Evolutionary conservation across 2,888 invertebrate genomes (phyloP).

Genomic region (Cephus spinipes): DNA sequence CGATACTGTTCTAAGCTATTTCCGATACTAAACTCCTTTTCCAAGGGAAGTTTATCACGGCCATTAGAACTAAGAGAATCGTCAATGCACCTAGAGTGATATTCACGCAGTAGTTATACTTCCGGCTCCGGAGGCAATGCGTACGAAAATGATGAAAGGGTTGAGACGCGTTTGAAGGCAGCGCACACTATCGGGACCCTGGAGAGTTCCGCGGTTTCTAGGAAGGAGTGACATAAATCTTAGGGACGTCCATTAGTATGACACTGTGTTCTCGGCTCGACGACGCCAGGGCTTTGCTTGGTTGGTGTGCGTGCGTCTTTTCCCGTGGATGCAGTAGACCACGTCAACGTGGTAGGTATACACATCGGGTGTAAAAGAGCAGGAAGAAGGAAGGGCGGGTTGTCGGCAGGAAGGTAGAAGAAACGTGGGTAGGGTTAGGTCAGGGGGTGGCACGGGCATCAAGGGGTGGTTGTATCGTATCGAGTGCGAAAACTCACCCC

Average conservation of each 20-base stretch:
- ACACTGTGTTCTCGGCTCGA: constrained; percentile 15
- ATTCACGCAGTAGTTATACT: too few species aligned
- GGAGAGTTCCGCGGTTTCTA: constrained; percentile 8
- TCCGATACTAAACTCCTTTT: too few species aligned
- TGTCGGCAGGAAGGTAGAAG: neutral
- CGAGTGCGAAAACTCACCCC: constrained; percentile 22
- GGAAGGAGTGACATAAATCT: constrained; percentile 19
- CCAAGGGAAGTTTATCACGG: too few species aligned
- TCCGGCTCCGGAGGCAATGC: neutral
- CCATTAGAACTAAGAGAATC: too few species aligned
- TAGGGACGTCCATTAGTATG: constrained; percentile 19
- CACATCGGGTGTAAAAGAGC: neutral
- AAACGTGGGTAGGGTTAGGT: too few species aligned
- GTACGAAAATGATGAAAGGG: neutral
- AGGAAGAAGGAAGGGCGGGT: neutral
- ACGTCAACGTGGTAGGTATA: too few species aligned
- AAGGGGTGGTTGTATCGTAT: constrained; percentile 10
- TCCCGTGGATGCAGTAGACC: neutral
- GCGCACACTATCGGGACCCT: neutral
- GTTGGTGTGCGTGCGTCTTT: neutral
- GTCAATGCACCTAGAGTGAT: too few species aligned
- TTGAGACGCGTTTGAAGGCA: neutral
- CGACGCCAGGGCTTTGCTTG: neutral
- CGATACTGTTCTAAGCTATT: too few species aligned
- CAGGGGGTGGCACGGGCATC: neutral